Conservation (phyloP, 1,140 invertebrate species). For the Brevipalpus yothersi region DNA sequence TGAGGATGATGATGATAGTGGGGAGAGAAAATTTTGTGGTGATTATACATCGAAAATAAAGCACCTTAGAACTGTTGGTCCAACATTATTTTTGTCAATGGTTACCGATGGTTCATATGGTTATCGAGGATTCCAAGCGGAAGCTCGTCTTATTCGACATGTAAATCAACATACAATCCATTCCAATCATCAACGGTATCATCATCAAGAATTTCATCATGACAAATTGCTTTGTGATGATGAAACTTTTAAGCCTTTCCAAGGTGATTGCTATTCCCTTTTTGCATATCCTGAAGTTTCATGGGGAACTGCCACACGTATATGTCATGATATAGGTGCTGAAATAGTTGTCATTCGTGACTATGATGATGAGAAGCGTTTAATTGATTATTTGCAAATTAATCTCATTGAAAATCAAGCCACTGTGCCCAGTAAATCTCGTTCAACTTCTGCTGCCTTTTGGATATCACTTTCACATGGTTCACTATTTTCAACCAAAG, state of each 20-base stretch:
- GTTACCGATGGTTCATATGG: conserved; percentile 41
- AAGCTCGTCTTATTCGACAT: conserved; percentile 27
- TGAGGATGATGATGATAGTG: no score
- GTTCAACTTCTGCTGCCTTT: neutral
- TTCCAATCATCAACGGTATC: neutral
- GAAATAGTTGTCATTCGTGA: conserved; percentile 5
- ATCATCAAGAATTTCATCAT: conserved; percentile 6
- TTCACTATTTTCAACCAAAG: neutral
- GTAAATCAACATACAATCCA: neutral
- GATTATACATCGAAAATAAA: conserved; percentile 45
- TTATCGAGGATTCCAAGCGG: conserved; percentile 37
- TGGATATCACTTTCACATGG: neutral
- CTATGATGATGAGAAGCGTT: conserved; percentile 1
- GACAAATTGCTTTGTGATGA: conserved; percentile 10
- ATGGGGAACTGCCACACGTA: conserved; percentile 40
- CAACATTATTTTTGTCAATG: conserved; percentile 31
- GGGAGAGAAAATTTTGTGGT: conserved; percentile 26
- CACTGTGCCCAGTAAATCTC: neutral
- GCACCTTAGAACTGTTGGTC: conserved; percentile 26
- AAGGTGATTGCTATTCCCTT: conserved; percentile 33
- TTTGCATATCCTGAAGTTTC: conserved; percentile 42
- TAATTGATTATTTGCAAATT: neutral
- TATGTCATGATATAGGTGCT: conserved; percentile 34
- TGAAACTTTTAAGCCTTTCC: conserved; percentile 8
- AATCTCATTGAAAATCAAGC: neutral